Conservation (phyloP, 2,888 invertebrate genomes). For the Athrips mouffetella region DNA sequence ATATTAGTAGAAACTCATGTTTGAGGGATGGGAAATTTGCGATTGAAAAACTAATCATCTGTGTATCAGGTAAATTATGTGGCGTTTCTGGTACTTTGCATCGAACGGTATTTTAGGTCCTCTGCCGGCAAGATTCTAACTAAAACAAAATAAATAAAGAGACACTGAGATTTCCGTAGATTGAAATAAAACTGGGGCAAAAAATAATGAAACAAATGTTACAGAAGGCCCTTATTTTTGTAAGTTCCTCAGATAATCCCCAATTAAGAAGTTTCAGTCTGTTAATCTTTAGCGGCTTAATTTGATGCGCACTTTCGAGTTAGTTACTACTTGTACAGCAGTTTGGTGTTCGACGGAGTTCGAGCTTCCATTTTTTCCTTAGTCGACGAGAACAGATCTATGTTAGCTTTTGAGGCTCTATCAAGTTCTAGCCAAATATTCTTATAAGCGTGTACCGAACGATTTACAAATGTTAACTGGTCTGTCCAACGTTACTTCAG, state of each 20-base stretch:
- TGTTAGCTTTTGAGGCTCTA: neutral
- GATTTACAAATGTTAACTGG: too few relatives aligned
- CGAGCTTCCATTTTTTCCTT: neutral
- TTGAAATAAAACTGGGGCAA: neutral
- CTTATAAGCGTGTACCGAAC: too few relatives aligned
- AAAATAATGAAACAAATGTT: neutral
- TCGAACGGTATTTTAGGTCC: too few relatives aligned
- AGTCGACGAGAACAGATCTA: neutral
- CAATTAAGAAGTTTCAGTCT: slow-evolving; percentile 44
- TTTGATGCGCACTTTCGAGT: slow-evolving; percentile 34
- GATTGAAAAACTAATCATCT: too few relatives aligned
- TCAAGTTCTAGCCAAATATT: too few relatives aligned
- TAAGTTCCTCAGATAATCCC: slow-evolving; percentile 46
- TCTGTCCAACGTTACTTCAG: too few relatives aligned
- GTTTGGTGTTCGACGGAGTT: slow-evolving; percentile 3
- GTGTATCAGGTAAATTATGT: too few relatives aligned
- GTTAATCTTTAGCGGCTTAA: slow-evolving; percentile 34
- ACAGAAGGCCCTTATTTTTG: slow-evolving; percentile 29
- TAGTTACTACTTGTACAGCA: slow-evolving; percentile 11
- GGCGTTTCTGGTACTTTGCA: too few relatives aligned
- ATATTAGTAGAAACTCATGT: too few relatives aligned
- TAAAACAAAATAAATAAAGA: too few relatives aligned
- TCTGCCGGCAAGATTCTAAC: too few relatives aligned
- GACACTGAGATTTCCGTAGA: neutral
- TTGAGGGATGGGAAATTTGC: too few relatives aligned